Evolutionary conservation across 2,113 vertebrate genomes (phyloP), one percentile per base, ranked within the genome.

Genomic region (Pelobates fuscus): DNA sequence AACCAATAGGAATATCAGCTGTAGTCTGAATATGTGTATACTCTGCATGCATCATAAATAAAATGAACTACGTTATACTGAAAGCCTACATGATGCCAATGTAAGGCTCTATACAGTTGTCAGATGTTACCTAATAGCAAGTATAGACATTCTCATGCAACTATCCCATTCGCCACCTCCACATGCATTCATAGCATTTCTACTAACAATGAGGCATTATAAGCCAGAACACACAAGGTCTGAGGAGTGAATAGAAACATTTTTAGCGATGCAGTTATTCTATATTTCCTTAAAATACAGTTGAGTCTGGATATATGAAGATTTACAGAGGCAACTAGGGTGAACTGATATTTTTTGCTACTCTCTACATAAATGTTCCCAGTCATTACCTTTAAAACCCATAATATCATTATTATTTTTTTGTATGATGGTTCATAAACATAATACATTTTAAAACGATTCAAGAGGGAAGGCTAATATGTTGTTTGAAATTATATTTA

Each of bases 31-130:
- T 46, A 73, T 73, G 25, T 64, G 44, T 43, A 57, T 55, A 21
- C 26, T 25, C 14, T 59, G 59, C 21, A 37, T 26, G 29, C 44
- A 73, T 64, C 60, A 64, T 55, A 73, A 55, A 73, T 73, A 49
- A 61, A 70, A 32, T 44, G 60, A 44, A 26, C 69, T 59, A 27
- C 18, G 61, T 43, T 46, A 71, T 61, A 15, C 24, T 71, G 24
- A 49, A 49, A 29, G 49, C n/a, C 25, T 30, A 62, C 18, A 55
- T 41, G 11, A 54, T 73, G 32, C 21, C 71, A 55, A 23, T 61
- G 58, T 24, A 29, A 57, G 52, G 41, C 32, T 49, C 43, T n/a
- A 43, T 10, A 29, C 52, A 37, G 32, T 37, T 57, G 52, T 70
- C 27, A 37, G 32, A 41, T 24, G 26, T 69, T 37, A 70, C 14